Percentiles rank a stretch among this genome's conserved stretches.
These are phyloP conservation scores for Drosophila simulans DNA, from an alignment of 1,140 invertebrate genomes.

Conservation along the genomic window DNA sequence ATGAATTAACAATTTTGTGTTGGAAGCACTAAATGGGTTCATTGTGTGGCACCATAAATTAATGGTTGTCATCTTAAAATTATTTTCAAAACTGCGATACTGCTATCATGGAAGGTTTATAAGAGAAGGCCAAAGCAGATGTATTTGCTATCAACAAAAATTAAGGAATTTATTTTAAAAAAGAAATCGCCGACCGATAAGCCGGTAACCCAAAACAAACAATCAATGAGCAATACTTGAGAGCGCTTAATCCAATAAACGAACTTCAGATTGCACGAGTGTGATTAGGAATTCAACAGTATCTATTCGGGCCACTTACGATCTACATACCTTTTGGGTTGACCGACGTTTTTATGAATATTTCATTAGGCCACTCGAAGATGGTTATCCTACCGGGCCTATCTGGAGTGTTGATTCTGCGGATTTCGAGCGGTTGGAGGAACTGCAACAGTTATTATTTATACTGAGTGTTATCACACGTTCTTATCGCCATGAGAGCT, in stretches of 20 bases:
- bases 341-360: conserved; percentile 58
- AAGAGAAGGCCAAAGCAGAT: too few relatives aligned
- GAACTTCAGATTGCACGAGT: conserved; percentile 25
- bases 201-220: conserved; percentile 27
- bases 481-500: conserved; percentile 53
- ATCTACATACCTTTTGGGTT: background rate
- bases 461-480: conserved; percentile 30
- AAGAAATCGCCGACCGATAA: conserved; percentile 12
- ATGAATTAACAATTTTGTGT: too few relatives aligned
- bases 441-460: conserved; percentile 43
- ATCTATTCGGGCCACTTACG: conserved; percentile 13
- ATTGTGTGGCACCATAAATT: too few relatives aligned
- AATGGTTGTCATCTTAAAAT: too few relatives aligned
- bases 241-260: conserved; percentile 40
- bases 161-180: background rate
- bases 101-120: too few relatives aligned
- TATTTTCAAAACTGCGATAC: too few relatives aligned
- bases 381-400: conserved; percentile 48
- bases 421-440: conserved; percentile 10
- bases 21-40: too few relatives aligned
- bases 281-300: conserved; percentile 22
- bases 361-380: conserved; percentile 45
- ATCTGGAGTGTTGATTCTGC: conserved; percentile 31
- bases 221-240: conserved; percentile 17
- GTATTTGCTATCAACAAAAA: too few relatives aligned